phyloP scores from a whole-genome alignment of 1,140 invertebrate genomes.

The Trichomalopsis sarcophagae region DNA sequence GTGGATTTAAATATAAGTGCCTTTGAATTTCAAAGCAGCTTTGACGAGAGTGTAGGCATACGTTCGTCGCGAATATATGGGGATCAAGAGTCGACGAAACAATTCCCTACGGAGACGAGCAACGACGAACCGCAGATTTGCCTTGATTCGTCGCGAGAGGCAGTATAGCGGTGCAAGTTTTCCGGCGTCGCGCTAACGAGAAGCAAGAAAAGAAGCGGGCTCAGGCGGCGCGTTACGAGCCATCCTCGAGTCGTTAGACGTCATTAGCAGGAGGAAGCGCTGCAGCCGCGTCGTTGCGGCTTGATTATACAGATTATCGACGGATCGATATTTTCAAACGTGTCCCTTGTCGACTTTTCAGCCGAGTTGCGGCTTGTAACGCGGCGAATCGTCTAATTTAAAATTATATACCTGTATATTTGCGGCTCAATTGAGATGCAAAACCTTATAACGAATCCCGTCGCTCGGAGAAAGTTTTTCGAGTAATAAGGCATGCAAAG shows the following conservation, averaged over 20 bases:
- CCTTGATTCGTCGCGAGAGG: conserved; percentile 38
- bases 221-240: background rate
- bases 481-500: background rate
- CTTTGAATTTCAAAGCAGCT: too few relatives aligned
- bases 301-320: conserved; percentile 25
- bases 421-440: background rate
- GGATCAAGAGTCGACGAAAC: too few relatives aligned
- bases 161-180: background rate
- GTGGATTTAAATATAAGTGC: too few relatives aligned
- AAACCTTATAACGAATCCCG: background rate
- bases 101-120: too few relatives aligned
- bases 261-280: conserved; percentile 36
- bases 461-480: background rate
- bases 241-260: conserved; percentile 41
- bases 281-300: background rate
- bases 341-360: background rate
- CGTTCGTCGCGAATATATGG: too few relatives aligned
- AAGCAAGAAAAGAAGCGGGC: conserved; percentile 21
- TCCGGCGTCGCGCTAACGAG: conserved; percentile 25
- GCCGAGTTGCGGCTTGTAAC: too few relatives aligned
- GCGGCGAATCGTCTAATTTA: background rate
- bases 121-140: too few relatives aligned
- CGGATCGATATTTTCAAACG: background rate
- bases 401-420: background rate
- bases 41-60: too few relatives aligned